A percentile compares a stretch with the other conserved stretches of the same genome.
These are phyloP conservation scores for Moxostoma hubbsi DNA, from an alignment of 2,797 vertebrate genomes.

Conservation along the genomic window DNA sequence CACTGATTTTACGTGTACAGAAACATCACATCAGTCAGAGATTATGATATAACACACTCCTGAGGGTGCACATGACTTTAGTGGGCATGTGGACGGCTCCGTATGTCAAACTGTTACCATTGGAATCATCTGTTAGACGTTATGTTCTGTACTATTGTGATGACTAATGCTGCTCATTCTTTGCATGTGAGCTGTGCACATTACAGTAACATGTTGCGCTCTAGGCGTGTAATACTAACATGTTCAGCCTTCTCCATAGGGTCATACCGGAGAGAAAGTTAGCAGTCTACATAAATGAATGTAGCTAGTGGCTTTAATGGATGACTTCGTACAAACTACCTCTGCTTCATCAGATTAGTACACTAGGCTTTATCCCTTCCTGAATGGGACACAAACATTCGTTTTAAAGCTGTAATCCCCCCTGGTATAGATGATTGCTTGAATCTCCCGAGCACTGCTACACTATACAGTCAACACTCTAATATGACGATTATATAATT, in stretches of 20 bases:
- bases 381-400: constrained; percentile 80
- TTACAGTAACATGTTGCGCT: constrained; percentile 23
- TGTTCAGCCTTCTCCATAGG: neutral
- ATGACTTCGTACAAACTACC: constrained; percentile 23
- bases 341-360: constrained; percentile 56
- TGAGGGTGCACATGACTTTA: constrained; percentile 26
- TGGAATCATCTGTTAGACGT: constrained; percentile 5
- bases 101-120: constrained; percentile 25
- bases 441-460: constrained; percentile 66
- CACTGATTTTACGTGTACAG: neutral
- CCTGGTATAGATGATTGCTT: constrained; percentile 79
- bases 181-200: neutral
- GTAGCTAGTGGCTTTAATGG: constrained; percentile 36
- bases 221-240: neutral
- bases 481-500: constrained; percentile 36
- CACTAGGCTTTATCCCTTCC: constrained; percentile 60
- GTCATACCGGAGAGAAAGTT: constrained; percentile 26
- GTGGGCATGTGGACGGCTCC: neutral
- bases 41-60: constrained; percentile 36
- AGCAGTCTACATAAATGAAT: constrained; percentile 29
- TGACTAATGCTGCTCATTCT: constrained; percentile 24
- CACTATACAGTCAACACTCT: constrained; percentile 48
- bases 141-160: constrained; percentile 6
- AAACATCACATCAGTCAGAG: constrained; percentile 29
- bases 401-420: constrained; percentile 80